Percentiles rank a stretch among this genome's conserved stretches.
Conservation (phyloP, 2,113 vertebrate species). For the Lucifuga dentata region DNA sequence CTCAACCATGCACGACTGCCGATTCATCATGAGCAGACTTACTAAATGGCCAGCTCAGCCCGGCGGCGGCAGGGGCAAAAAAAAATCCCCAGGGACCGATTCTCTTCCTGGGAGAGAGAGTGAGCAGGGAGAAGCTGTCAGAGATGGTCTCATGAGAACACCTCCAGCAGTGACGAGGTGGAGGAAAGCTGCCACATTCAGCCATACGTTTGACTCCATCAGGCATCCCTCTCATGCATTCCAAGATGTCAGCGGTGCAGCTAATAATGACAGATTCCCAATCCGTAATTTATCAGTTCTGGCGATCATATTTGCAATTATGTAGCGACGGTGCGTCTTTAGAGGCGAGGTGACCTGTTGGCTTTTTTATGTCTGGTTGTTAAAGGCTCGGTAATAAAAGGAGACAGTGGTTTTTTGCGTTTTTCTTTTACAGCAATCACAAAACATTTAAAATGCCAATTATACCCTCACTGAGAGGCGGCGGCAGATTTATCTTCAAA, state of each 20-base stretch:
- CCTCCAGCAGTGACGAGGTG: conserved; percentile 2
- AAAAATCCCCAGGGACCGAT: conserved; percentile 17
- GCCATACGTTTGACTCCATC: conserved; percentile 39
- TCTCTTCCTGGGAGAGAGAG: conserved; percentile 13
- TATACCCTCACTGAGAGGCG: conserved; percentile 42
- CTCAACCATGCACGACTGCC: conserved; percentile 53
- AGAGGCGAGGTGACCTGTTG: conserved; percentile 62
- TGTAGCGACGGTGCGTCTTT: conserved; percentile 54
- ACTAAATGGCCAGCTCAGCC: conserved; percentile 23
- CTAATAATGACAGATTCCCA: conserved; percentile 35
- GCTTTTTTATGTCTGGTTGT: conserved; percentile 75
- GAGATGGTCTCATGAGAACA: conserved; percentile 12
- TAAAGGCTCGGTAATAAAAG: conserved; percentile 75
- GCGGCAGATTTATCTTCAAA: conserved; percentile 62
- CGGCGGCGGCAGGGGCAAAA: neutral
- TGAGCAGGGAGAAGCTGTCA: conserved; percentile 29
- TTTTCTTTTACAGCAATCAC: conserved; percentile 78
- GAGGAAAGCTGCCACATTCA: neutral
- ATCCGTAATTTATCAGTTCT: conserved; percentile 61
- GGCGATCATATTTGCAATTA: conserved; percentile 63
- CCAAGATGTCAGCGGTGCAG: conserved; percentile 17
- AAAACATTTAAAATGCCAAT: conserved; percentile 76
- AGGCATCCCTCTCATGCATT: conserved; percentile 6
- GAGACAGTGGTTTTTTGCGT: conserved; percentile 76
- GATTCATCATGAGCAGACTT: conserved; percentile 62